These are phyloP conservation scores for Ophioninae sp. DNA, from an alignment of 2,888 invertebrate species.

Conservation along the genomic window DNA sequence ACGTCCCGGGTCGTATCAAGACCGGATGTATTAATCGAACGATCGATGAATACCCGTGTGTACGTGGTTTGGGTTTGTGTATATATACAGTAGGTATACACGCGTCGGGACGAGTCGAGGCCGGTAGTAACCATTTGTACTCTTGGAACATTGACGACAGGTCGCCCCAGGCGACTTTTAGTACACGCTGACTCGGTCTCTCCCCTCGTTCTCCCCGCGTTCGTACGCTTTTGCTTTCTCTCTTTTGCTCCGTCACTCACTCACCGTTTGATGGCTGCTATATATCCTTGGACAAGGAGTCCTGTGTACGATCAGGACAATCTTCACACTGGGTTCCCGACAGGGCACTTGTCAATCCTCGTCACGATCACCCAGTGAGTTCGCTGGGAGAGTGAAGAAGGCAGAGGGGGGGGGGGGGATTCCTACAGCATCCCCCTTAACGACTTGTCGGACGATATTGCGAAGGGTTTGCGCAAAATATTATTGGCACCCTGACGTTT, in stretches of 20 bases:
- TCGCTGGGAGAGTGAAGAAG: no score
- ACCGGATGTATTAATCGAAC: slow-evolving; percentile 14
- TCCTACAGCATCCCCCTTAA: slow-evolving; percentile 24
- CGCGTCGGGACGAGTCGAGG: no score
- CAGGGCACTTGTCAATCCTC: slow-evolving; percentile 58
- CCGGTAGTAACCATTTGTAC: slow-evolving; percentile 36
- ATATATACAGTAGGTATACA: slow-evolving; percentile 2
- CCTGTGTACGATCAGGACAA: slow-evolving; percentile 36
- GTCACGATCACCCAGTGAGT: slow-evolving; percentile 45
- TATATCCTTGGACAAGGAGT: slow-evolving; percentile 30
- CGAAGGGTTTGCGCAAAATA: slow-evolving; percentile 68
- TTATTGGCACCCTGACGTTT: slow-evolving; percentile 64
- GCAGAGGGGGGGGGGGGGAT: no score
- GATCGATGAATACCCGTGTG: no score
- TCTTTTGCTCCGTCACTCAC: slow-evolving; percentile 17
- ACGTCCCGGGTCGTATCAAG: neutral
- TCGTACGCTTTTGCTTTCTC: slow-evolving; percentile 19
- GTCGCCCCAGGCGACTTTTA: slow-evolving; percentile 47
- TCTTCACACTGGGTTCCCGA: slow-evolving; percentile 49
- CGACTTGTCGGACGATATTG: slow-evolving; percentile 63
- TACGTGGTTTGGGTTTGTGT: no score
- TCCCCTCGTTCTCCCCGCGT: neutral
- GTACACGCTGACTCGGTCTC: neutral
- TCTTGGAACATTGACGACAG: slow-evolving; percentile 41
- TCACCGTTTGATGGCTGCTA: slow-evolving; percentile 27